Percentiles rank a stretch among this genome's conserved stretches.
Conservation (phyloP, 2,797 vertebrate species). For the Paramormyrops hopkinsi region DNA sequence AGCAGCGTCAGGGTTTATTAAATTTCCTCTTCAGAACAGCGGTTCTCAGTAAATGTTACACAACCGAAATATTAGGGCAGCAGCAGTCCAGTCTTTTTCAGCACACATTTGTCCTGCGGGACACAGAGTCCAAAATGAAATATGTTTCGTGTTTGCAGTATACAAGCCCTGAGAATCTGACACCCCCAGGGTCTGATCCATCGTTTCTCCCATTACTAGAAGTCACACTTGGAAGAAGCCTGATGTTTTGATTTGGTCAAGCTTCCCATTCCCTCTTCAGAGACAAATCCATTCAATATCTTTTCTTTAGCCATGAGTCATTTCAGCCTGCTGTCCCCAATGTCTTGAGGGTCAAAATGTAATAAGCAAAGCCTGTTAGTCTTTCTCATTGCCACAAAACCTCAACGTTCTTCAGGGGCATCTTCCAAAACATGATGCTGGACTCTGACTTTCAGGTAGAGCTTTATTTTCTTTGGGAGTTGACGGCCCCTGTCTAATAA, state of each 20-base stretch:
- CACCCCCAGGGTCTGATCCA: not conserved
- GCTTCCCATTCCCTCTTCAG: not conserved
- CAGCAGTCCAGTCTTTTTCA: not conserved
- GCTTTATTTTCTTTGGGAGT: not conserved
- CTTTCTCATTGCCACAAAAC: not conserved
- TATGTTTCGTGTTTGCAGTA: not conserved
- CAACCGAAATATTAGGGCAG: not conserved
- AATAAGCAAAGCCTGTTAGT: not conserved
- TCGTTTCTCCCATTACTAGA: not conserved
- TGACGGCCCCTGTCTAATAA: not conserved
- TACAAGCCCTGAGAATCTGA: not conserved
- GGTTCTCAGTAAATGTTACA: conserved; percentile 1
- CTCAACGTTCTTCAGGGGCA: not conserved
- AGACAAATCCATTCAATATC: not conserved
- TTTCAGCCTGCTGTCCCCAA: not conserved
- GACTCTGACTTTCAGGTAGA: not conserved
- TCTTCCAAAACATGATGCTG: not conserved
- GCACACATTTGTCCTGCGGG: not conserved
- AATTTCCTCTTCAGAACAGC: not conserved
- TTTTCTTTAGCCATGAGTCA: not conserved
- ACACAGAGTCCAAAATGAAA: not conserved
- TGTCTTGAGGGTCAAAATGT: not conserved
- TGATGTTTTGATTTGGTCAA: not conserved
- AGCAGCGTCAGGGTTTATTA: not conserved
- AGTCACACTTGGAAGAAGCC: not conserved